Conservation (phyloP, 2,888 invertebrate species). For the Achlya flavicornis region DNA sequence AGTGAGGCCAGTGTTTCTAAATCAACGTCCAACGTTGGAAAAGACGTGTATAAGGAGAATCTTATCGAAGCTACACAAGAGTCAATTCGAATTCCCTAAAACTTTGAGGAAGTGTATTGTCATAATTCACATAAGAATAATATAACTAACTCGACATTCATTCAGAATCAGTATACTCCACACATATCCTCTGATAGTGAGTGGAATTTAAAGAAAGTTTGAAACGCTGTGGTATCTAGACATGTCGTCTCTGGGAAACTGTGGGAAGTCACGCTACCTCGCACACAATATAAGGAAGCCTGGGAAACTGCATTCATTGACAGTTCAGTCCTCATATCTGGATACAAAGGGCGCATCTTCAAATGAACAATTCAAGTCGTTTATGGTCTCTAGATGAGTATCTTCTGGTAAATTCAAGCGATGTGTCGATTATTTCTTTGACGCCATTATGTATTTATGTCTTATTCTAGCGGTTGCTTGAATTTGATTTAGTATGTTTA, state of each 20-base stretch:
- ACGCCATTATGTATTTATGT: background rate
- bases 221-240: constrained; percentile 13
- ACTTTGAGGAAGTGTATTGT: no score
- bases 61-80: no score
- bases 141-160: no score
- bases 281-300: constrained; percentile 33
- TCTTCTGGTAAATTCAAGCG: background rate
- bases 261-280: constrained; percentile 34
- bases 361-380: constrained; percentile 13
- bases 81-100: no score
- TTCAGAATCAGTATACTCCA: background rate
- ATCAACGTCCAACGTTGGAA: background rate
- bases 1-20: background rate
- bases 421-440: constrained; percentile 1
- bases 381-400: background rate
- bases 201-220: constrained; percentile 17
- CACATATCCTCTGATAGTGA: background rate
- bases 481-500: no score
- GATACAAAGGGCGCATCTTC: constrained; percentile 14
- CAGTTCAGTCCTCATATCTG: constrained; percentile 14
- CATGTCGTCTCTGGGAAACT: constrained; percentile 16
- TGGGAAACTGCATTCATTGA: constrained; percentile 28
- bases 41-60: no score
- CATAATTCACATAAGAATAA: no score
- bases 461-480: no score